Evolutionary conservation across 2,888 invertebrate species (phyloP).

Genomic region (Epicampocera succincta): DNA sequence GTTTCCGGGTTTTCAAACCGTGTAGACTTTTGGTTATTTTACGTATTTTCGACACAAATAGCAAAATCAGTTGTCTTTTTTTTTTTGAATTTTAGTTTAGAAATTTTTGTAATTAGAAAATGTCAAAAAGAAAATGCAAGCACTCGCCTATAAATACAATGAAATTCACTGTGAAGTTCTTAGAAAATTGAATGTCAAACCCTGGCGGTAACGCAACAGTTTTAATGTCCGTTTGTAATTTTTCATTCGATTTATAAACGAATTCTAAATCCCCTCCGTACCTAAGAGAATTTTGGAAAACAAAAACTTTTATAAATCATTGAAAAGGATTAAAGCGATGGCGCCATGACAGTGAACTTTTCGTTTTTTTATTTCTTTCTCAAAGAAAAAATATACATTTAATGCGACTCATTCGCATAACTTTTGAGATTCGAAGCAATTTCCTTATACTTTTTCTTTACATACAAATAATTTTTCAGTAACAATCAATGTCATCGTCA

Average conservation of each 20-base stretch:
- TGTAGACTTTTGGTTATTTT: no score
- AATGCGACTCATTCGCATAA: constrained; percentile 51
- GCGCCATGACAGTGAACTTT: constrained; percentile 66
- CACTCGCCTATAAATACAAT: no score
- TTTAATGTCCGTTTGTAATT: constrained; percentile 60
- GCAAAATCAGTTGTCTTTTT: no score
- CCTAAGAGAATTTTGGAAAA: constrained; percentile 1
- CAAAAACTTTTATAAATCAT: constrained; percentile 29
- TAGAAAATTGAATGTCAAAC: no score
- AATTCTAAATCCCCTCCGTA: neutral
- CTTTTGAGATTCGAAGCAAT: constrained; percentile 62
- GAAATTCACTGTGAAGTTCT: no score
- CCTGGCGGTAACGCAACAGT: no score
- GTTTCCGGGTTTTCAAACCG: no score
- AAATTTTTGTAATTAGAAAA: no score
- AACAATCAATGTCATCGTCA: constrained; percentile 69
- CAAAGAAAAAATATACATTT: constrained; percentile 21
- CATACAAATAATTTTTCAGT: constrained; percentile 22
- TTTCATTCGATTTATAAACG: constrained; percentile 32
- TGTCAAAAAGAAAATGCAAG: no score
- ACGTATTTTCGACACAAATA: no score
- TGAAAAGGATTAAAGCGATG: constrained; percentile 60
- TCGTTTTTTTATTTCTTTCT: constrained; percentile 38
- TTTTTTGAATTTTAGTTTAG: no score
- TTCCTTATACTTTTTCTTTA: constrained; percentile 51